These are phyloP conservation scores for Pinna nobilis DNA, from an alignment of 1,140 invertebrate genomes.

Conservation along the genomic window DNA sequence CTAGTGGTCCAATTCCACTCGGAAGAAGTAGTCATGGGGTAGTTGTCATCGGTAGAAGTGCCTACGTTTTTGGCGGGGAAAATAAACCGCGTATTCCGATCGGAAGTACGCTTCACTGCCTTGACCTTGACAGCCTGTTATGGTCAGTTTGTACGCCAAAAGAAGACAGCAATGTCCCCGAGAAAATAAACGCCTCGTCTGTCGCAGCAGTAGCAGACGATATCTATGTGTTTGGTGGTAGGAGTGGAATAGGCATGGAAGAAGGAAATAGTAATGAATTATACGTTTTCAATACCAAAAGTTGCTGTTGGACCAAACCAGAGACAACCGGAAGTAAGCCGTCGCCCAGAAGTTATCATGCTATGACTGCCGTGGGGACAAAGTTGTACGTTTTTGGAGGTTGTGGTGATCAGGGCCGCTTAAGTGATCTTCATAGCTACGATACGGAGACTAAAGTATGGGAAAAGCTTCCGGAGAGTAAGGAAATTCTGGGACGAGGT, in stretches of 20 bases:
- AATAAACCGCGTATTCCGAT: constrained; percentile 50
- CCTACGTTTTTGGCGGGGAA: constrained; percentile 58
- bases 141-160: constrained; percentile 32
- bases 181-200: constrained; percentile 30
- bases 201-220: constrained; percentile 31
- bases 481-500: constrained; percentile 44
- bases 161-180: constrained; percentile 14
- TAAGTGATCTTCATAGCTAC: constrained; percentile 53
- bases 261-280: constrained; percentile 45
- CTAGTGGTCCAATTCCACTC: constrained; percentile 31
- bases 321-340: constrained; percentile 30
- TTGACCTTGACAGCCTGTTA: constrained; percentile 34
- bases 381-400: constrained; percentile 57
- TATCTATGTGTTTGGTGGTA: constrained; percentile 57
- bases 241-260: constrained; percentile 20
- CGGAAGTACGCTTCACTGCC: constrained; percentile 43
- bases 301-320: constrained; percentile 38
- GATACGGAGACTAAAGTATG: constrained; percentile 42
- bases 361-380: constrained; percentile 40
- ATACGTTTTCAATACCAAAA: constrained; percentile 43
- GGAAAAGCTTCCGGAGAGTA: constrained; percentile 40
- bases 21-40: constrained; percentile 54
- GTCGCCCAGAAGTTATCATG: constrained; percentile 48
- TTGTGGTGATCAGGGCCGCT: constrained; percentile 36
- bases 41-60: constrained; percentile 34